A percentile compares a stretch with the other conserved stretches of the same genome.
Evolutionary conservation across 2,113 vertebrate genomes (phyloP).

Genomic region (Pachycephala philippinensis): DNA sequence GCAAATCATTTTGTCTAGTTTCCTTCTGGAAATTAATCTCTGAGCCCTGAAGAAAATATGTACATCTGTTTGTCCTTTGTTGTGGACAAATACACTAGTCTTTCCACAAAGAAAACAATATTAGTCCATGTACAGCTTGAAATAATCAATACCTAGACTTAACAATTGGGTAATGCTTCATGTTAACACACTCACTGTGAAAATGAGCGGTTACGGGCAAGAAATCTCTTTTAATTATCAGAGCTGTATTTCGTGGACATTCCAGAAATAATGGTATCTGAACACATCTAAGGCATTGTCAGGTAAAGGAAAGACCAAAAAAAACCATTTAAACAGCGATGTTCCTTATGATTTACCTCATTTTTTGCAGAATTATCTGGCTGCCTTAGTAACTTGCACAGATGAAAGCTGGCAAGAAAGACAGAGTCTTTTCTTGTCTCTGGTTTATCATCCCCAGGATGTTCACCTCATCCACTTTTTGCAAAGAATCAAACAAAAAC

Average conservation of each 20-base stretch:
- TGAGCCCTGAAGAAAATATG: conserved; percentile 24
- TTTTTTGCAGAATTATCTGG: background rate
- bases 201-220: conserved; percentile 30
- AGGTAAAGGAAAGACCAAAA: background rate
- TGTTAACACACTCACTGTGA: conserved; percentile 33
- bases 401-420: background rate
- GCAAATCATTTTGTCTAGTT: background rate
- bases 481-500: background rate
- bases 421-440: background rate
- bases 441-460: background rate
- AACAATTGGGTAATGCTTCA: conserved; percentile 34
- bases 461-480: background rate
- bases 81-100: conserved; percentile 18
- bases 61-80: conserved; percentile 37
- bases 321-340: background rate
- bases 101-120: conserved; percentile 37
- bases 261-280: conserved; percentile 11
- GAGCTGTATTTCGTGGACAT: background rate
- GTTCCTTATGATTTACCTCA: background rate
- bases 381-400: background rate
- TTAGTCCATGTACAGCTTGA: conserved; percentile 31
- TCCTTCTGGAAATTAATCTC: conserved; percentile 48
- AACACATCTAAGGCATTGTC: background rate
- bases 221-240: conserved; percentile 64
- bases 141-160: conserved; percentile 62